Conservation (phyloP, 2,113 vertebrate genomes). For the Chloropsis cyanopogon region DNA sequence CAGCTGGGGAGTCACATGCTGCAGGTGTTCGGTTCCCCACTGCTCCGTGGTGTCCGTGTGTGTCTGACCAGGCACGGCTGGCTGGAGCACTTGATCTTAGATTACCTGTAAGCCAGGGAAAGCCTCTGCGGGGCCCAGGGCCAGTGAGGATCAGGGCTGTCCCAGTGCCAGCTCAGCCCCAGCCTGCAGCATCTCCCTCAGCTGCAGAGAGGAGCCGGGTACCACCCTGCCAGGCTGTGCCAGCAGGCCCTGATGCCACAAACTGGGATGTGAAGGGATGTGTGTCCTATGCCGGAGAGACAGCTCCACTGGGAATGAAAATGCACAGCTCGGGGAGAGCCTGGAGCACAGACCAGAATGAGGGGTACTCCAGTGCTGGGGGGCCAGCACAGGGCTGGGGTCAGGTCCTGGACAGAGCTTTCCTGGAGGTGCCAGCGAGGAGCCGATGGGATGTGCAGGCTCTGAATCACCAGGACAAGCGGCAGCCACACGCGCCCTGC, state of each 20-base stretch:
- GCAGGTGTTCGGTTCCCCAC: not conserved
- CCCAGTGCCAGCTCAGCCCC: accelerated
- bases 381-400: not conserved
- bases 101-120: not conserved
- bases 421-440: not conserved
- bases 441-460: not conserved
- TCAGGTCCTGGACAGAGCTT: accelerated
- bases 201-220: not conserved
- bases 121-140: not conserved
- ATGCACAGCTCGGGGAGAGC: accelerated
- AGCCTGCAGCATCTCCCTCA: not conserved
- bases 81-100: not conserved
- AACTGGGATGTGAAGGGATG: not conserved
- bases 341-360: not conserved
- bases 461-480: not conserved
- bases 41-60: not conserved
- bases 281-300: accelerated
- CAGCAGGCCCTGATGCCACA: accelerated
- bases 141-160: not conserved
- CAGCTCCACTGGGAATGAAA: not conserved
- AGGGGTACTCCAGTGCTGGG: not conserved
- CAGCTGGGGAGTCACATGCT: not conserved
- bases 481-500: accelerated
- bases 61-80: not conserved
- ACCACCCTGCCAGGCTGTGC: not conserved